Percentiles rank a stretch among this genome's conserved stretches.
Evolutionary conservation across 2,888 invertebrate genomes (phyloP).

Genomic region (Lasioglossum villosulum): DNA sequence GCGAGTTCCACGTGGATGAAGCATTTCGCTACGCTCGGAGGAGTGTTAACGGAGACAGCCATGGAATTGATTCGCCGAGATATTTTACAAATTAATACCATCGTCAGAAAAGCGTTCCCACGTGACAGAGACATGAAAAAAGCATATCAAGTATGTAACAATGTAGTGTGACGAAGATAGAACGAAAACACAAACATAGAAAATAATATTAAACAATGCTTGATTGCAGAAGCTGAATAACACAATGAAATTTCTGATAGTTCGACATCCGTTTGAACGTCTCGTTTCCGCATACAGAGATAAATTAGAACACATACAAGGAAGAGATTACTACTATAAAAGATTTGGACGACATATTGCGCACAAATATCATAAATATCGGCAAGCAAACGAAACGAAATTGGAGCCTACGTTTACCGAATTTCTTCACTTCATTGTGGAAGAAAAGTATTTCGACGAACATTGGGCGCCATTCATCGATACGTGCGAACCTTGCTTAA

Average conservation of each 20-base stretch:
- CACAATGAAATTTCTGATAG: constrained; percentile 82
- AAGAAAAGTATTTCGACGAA: constrained; percentile 82
- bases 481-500: constrained; percentile 85
- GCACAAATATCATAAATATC: constrained; percentile 72
- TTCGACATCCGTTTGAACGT: constrained; percentile 86
- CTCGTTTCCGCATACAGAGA: constrained; percentile 86
- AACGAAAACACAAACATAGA: neutral
- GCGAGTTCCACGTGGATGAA: constrained; percentile 82
- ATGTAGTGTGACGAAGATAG: neutral
- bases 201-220: neutral
- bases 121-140: constrained; percentile 64
- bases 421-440: constrained; percentile 84
- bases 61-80: constrained; percentile 68
- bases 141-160: constrained; percentile 65
- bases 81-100: constrained; percentile 73
- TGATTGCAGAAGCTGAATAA: constrained; percentile 70
- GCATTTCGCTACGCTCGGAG: constrained; percentile 77
- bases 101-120: constrained; percentile 77
- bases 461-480: constrained; percentile 85
- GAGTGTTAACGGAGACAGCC: constrained; percentile 66
- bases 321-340: constrained; percentile 80
- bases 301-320: constrained; percentile 83
- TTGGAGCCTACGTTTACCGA: constrained; percentile 84
- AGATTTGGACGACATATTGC: constrained; percentile 80
- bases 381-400: constrained; percentile 60